Base-by-base conservation (phyloP, 2,797 vertebrate species). In the Momotus momota region DNA sequence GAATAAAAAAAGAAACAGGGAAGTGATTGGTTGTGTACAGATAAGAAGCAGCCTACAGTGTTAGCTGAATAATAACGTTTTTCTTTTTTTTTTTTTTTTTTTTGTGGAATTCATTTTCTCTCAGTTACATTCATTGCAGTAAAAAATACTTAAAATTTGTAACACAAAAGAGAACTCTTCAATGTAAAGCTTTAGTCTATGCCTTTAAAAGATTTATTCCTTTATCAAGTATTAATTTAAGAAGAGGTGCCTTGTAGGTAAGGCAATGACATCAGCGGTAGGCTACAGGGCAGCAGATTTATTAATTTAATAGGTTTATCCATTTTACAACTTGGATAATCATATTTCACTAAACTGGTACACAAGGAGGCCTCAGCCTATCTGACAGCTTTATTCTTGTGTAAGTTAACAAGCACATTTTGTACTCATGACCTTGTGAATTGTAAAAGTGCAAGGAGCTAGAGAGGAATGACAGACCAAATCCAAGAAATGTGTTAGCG, bases 361-460 rank as follows among this genome's bases (percentile, higher is more conserved):
- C 81, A 90, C 95, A 96, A 94, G 91, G 82, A 96, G 82, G 85
- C 92, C 94, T 94, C 90, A 93, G 87, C 93, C 86, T 80, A 93
- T 94, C 95, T 97, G 97, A 97, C 97, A 97, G 96, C 93, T 97
- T 96, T 97, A 97, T 96, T 95, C 96, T 91, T 93, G 91, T 92
- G 86, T 61, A 93, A 96, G 94, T 96, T 97, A 97, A 94, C 96
- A 94, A 81, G 96, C 95, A 97, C 95, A 96, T 91, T 97, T 96
- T 95, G 92, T 95, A 90, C 95, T 90, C 75, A 0, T 89, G 94
- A 96, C 95, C 95, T 95, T 96, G 94, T 93, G 96, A 97, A 94
- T 97, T 97, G 95, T 83, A 86, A 70, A 91, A 97, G 90, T 82
- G 81, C 0, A 74, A 94, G 89, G 96, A 90, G 91, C 88, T 94